Evolutionary conservation across 2,113 vertebrate species (phyloP), one percentile per base, ranked within the genome.

Genomic region (Typhlomys cinereus): DNA sequence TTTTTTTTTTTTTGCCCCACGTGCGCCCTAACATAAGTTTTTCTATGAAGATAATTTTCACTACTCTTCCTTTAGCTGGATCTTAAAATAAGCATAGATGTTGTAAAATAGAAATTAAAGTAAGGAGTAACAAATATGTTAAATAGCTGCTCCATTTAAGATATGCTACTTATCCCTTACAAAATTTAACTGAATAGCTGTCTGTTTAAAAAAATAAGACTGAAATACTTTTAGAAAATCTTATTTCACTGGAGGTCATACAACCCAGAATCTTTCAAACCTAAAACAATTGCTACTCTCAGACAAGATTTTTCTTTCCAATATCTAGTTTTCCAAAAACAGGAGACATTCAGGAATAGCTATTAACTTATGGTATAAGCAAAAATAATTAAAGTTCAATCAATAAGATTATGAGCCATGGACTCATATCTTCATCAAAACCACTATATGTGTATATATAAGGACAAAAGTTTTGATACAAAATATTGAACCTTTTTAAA

Each of bases 221-320:
- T 46, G 18, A 57, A 34, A 9, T 5, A 1, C n/a, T 75, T 20
- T 31, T 67, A 85, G 18, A 76, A 54, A 57, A 88, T 50, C 12
- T 23, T 85, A 20, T 36, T 46, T 75, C 59, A 50, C 3, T n/a
- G 5, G 50, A 61, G 21, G 29, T 41, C 12, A 0, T 15, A 1
- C 10, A 15, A 27, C 6, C 46, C 20, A 7, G 1, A n/a, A 36
- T 4, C 0, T 73, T 76, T 69, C 36, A 76, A 20, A 0, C 6
- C 2, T 48, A 4, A 4, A 39, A 23, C 54, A 36, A 27, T 74
- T 50, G 10, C 17, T 39, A 27, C 2, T 27, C 7, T n/a, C 31
- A 4, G 23, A 23, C 13, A 59, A 88, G 25, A 36, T 18, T 69
- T 64, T 39, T 75, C 9, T 71, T 64, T 84, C 17, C 10, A n/a